Evolutionary conservation across 2,113 vertebrate species (phyloP).

Genomic region (Podilymbus podiceps): DNA sequence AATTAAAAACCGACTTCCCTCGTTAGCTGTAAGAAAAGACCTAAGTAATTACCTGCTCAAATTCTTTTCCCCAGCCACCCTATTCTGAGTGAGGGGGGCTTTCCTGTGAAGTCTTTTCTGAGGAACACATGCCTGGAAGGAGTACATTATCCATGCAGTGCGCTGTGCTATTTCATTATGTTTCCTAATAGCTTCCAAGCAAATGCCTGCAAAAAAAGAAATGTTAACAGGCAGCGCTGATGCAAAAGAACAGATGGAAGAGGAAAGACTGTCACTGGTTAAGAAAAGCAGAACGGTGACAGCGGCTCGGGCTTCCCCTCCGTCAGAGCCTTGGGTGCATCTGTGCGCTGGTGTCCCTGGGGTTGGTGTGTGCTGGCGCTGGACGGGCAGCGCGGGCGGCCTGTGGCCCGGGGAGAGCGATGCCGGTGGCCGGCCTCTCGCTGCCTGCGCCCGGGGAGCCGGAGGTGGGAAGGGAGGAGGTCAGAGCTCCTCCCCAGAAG

Average conservation of each 20-base stretch:
- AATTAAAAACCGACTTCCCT: neutral
- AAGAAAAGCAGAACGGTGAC: neutral
- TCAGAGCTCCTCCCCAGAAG: neutral
- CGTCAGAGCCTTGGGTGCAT: rapidly evolving
- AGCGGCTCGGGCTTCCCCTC: neutral
- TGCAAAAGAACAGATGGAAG: neutral
- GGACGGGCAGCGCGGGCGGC: neutral
- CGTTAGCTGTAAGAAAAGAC: neutral
- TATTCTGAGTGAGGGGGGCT: neutral
- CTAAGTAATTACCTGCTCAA: neutral
- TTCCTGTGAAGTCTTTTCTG: neutral
- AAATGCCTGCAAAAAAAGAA: neutral
- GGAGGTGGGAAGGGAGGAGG: neutral
- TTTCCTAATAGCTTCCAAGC: neutral
- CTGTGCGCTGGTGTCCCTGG: neutral
- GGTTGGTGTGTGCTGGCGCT: neutral
- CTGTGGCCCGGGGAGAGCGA: neutral
- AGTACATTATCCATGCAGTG: neutral
- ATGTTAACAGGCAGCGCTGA: neutral
- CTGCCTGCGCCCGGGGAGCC: neutral
- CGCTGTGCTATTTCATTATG: neutral
- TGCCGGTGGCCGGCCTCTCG: neutral
- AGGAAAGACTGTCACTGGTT: neutral
- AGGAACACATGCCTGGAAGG: neutral
- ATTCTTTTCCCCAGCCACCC: neutral